Percentiles rank a stretch among this genome's conserved stretches.
phyloP scores from a whole-genome alignment of 2,888 invertebrate genomes.

The Epinotia bilunana region DNA sequence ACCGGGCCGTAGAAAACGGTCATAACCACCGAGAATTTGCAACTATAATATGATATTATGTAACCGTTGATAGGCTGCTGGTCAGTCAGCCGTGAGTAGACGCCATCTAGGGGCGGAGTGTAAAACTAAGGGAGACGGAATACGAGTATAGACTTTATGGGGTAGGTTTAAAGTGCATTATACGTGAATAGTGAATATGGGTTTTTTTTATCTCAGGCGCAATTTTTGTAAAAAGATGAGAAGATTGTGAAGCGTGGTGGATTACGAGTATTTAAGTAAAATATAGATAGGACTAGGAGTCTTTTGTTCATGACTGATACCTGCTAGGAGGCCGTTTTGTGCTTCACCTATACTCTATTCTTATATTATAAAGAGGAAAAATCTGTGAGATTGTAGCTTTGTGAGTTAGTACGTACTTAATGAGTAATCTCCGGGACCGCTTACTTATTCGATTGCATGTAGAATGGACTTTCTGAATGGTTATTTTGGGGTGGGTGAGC shows the following conservation, averaged over 20 bases:
- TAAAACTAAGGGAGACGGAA: background rate
- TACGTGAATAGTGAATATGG: background rate
- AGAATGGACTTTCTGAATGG: too few relatives aligned
- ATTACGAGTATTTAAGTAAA: background rate
- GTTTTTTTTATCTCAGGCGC: background rate
- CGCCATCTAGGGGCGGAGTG: constrained; percentile 1
- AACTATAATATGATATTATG: background rate
- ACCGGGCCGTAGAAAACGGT: background rate
- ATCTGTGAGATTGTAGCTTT: too few relatives aligned
- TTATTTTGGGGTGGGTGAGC: too few relatives aligned
- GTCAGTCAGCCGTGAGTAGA: constrained; percentile 1
- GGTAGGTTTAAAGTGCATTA: background rate
- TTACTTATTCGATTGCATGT: too few relatives aligned
- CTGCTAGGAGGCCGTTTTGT: too few relatives aligned
- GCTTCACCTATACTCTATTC: too few relatives aligned
- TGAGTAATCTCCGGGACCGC: too few relatives aligned
- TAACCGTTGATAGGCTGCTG: background rate
- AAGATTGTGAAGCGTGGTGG: background rate
- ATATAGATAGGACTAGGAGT: background rate
- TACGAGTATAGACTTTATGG: background rate
- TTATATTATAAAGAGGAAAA: too few relatives aligned
- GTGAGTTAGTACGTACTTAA: too few relatives aligned
- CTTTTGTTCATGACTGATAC: background rate
- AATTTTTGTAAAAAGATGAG: background rate
- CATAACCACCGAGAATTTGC: background rate